Conservation (phyloP, 30 jellyfish, hydroid and myxozoan species). For the Pelagia noctiluca region DNA sequence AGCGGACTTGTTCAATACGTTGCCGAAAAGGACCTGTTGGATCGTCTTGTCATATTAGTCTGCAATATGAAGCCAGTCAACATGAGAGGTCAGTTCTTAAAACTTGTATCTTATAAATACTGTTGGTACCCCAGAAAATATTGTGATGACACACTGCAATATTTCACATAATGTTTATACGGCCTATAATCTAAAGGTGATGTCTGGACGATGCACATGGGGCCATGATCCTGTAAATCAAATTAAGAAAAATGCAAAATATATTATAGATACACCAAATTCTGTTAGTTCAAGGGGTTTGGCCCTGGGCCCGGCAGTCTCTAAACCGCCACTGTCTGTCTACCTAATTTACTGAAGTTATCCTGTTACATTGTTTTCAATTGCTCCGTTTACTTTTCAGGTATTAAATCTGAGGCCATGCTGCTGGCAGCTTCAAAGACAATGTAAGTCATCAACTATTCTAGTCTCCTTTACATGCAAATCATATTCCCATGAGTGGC, state of each 20-base stretch:
- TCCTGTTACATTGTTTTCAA: not conserved
- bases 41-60: conserved; percentile 72
- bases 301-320: too few species aligned
- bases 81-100: conserved; percentile 82
- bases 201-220: too few species aligned
- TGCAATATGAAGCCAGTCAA: conserved; percentile 93
- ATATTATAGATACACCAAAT: too few species aligned
- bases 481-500: not conserved
- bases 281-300: too few species aligned
- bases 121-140: not conserved
- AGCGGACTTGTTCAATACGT: conserved; percentile 85
- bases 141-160: not conserved
- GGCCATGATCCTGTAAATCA: too few species aligned
- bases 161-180: not conserved
- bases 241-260: too few species aligned
- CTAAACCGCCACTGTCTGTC: too few species aligned
- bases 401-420: conserved; percentile 96
- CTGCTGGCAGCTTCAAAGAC: conserved; percentile 94
- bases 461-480: not conserved
- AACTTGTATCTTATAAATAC: not conserved
- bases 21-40: conserved; percentile 68
- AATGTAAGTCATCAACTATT: conserved; percentile 52
- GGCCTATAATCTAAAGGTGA: too few species aligned
- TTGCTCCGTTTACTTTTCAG: conserved; percentile 19
- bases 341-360: too few species aligned